A percentile compares a stretch with the other conserved stretches of the same genome.
These are phyloP conservation scores for Anthrax anthrax DNA, from an alignment of 2,888 invertebrate species.

Conservation along the genomic window DNA sequence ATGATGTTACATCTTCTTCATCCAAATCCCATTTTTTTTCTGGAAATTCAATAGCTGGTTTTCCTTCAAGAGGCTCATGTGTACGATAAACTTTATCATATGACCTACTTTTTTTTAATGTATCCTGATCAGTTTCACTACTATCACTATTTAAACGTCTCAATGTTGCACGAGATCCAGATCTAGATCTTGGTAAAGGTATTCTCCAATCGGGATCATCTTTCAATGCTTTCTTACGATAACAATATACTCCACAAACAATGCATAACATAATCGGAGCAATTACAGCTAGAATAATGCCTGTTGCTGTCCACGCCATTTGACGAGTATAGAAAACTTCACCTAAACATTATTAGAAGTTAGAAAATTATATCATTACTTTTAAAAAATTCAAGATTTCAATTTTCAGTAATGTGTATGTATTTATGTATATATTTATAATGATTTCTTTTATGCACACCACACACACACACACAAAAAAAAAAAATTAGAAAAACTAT, in stretches of 20 bases:
- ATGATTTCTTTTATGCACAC: too few relatives aligned
- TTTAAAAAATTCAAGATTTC: too few relatives aligned
- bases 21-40: conserved; percentile 67
- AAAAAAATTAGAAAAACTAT: too few relatives aligned
- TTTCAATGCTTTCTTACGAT: conserved; percentile 44
- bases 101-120: conserved; percentile 49
- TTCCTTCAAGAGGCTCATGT: conserved; percentile 58
- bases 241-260: conserved; percentile 47
- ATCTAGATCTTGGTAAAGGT: conserved; percentile 43
- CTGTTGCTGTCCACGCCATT: conserved; percentile 57
- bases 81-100: conserved; percentile 76
- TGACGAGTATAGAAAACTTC: conserved; percentile 55
- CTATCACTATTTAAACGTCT: conserved; percentile 38
- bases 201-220: conserved; percentile 43
- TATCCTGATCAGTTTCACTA: conserved; percentile 40
- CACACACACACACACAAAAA: too few relatives aligned
- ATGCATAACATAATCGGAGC: conserved; percentile 47
- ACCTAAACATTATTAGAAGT: too few relatives aligned
- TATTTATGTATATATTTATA: too few relatives aligned
- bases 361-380: too few relatives aligned
- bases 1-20: conserved; percentile 46
- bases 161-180: conserved; percentile 42
- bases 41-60: conserved; percentile 64
- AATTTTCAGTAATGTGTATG: too few relatives aligned
- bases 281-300: conserved; percentile 56